Base-by-base conservation (phyloP, 1,140 invertebrate species). In the Dreissena polymorpha region DNA sequence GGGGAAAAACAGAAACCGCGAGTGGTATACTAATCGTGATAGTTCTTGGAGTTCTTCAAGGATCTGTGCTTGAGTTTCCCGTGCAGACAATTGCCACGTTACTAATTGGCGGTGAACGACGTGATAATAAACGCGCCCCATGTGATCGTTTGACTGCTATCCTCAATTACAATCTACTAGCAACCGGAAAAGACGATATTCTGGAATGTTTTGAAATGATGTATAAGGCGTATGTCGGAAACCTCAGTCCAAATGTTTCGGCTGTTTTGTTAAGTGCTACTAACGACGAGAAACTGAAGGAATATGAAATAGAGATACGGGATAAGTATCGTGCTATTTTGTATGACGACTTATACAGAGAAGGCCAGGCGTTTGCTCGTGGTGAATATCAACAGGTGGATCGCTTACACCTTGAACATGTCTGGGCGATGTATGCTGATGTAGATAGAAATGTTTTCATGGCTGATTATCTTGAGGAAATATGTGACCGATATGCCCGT, bases 141-240 rank as follows among this genome's bases (percentile, higher is more conserved):
- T 83, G 67, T 72, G 85, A 86, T 18, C 64, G 74, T n/a, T 63
- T 85, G 39, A 87, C 80, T 8, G 63, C 81, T 16, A 84, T 88
- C 39, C 53, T 88, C 10, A 88, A 88, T 65, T 88, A 88, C 71
- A 88, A 88, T 74, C 85, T 88, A 16, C 63, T 88, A 60, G 87
- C 87, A 25, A 80, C 79, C 13, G 69, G 79, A 23, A 80, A 86
- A 79, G 87, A 87, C 53, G 87, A 88, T 57, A 80, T 88, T 51
- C 67, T 86, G 65, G 86, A 87, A 73, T 87, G 86, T 74, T 86
- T 83, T 65, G 70, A 70, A 60, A 86, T 69, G 0, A 88, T 88
- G 87, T 88, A 86, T 51, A 77, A 84, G 70, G 81, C 87, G 0
- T 88, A 84, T 75, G 87, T 88, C 51, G 84, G 87, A 23, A 88